Evolutionary conservation across 2,888 invertebrate species (phyloP), one percentile per base, ranked within the genome.

Genomic region (Hirtodrosophila confusa): DNA sequence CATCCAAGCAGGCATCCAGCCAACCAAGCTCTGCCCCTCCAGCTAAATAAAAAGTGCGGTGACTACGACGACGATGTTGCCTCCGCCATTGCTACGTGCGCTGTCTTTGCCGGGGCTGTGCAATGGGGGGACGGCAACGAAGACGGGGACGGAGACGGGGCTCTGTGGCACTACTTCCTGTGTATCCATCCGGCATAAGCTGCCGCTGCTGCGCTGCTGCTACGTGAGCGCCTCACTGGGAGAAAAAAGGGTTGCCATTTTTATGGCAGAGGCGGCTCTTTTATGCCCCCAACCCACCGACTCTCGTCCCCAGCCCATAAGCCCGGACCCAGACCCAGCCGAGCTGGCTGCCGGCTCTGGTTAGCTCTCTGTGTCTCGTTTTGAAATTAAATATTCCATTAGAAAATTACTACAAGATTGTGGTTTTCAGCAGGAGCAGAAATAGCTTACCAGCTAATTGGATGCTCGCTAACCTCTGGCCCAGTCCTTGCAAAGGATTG

Each of bases 391-490:
- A 88, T 89, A 88, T 88, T 88, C 88, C 89, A 88, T 88, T 88
- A 88, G 88, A 89, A 89, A 87, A 88, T 89, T 88, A 88, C 86
- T 85, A 88, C 80, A 89, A 87, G 88, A 89, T 88, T 89, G 85
- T 80, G 88, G 86, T 70, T 85, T 76, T 70, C 50, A 78, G 55
- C 75, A 70, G 75, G 35, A 58, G 51, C 47, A 50, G 51, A 49
- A 54, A 60, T 51, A 69, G 72, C 73, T 76, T 68, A 51, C 45
- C 53, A 63, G 70, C 71, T 74, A 74, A 74, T 74, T 74, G 74
- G 75, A 74, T 70, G 74, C 67, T 40, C 29, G 48, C 35, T 58
- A 47, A 58, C 44, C 56, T 65, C 53, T 60, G 31, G 50, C 54
- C 54, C 37, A 57, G 44, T 43, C 33, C 24, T 49, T 10, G 44